Evolutionary conservation across 35 echinoderm and acorn worm genomes (phyloP).

Genomic region (Apostichopus japonicus): DNA sequence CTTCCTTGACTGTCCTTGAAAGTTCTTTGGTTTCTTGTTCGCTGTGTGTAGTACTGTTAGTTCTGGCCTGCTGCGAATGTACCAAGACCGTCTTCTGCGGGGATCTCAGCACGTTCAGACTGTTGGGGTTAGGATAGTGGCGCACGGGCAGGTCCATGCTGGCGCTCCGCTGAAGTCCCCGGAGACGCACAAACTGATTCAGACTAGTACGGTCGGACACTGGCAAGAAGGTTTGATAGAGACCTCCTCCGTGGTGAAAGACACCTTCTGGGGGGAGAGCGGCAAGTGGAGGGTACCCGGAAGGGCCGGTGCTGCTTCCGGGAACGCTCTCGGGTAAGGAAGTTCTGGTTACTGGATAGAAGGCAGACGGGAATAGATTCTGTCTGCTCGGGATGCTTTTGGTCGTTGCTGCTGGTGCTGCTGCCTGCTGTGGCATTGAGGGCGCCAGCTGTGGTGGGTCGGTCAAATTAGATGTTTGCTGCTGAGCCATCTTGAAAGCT

Average conservation of each 20-base stretch:
- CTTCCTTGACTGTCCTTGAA: conserved; percentile 85
- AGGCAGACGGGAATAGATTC: conserved; percentile 56
- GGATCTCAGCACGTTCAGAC: conserved; percentile 17
- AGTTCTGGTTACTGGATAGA: conserved; percentile 31
- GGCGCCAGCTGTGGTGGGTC: not conserved
- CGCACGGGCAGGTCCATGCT: conserved; percentile 80
- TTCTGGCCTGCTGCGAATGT: not conserved
- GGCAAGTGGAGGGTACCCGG: conserved; percentile 9
- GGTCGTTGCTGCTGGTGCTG: not conserved
- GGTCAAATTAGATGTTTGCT: not conserved
- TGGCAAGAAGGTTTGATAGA: conserved; percentile 19
- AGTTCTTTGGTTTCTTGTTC: conserved; percentile 63
- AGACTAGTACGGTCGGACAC: conserved; percentile 19
- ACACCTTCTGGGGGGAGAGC: conserved; percentile 49
- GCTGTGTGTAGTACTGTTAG: not conserved
- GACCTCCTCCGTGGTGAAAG: conserved; percentile 39
- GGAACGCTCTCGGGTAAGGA: conserved; percentile 20
- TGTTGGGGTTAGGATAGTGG: conserved; percentile 18
- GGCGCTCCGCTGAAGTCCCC: conserved; percentile 77
- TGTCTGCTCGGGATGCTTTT: conserved; percentile 36
- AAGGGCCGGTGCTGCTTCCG: not conserved
- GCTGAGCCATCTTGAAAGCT: conserved; percentile 56
- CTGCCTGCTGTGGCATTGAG: too few species aligned
- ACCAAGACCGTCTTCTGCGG: not conserved
- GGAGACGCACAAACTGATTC: conserved; percentile 51